phyloP scores from a whole-genome alignment of 2,797 vertebrate species.

The Pelochelys cantorii region DNA sequence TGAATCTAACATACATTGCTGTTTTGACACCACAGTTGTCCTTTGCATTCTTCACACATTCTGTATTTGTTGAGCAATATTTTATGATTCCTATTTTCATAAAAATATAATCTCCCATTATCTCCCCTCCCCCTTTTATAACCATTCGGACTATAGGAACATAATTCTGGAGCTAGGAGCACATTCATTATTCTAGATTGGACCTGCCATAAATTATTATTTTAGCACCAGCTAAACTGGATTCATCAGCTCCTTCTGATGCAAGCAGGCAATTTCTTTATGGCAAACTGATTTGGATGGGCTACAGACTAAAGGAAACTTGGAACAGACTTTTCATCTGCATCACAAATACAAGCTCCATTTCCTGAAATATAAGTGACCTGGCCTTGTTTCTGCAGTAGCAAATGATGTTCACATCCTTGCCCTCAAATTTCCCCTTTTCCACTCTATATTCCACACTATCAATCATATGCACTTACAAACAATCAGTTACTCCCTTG shows the following conservation, averaged over 20 bases:
- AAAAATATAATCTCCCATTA: background rate
- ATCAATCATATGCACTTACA: background rate
- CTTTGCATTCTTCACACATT: background rate
- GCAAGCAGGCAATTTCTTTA: slow-evolving; percentile 58
- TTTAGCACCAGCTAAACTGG: slow-evolving; percentile 22
- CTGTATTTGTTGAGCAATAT: background rate
- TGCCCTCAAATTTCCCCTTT: background rate
- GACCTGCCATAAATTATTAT: slow-evolving; percentile 6
- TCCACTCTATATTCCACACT: background rate
- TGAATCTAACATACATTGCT: fast-evolving
- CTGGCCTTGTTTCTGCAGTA: slow-evolving; percentile 42
- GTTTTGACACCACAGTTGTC: background rate
- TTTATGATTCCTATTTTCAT: background rate
- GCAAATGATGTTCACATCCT: background rate
- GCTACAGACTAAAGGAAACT: slow-evolving; percentile 39
- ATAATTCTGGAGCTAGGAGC: slow-evolving; percentile 3
- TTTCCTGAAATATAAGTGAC: slow-evolving; percentile 64
- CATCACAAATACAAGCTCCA: slow-evolving; percentile 21
- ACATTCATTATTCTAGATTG: slow-evolving; percentile 53
- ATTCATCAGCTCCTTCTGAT: slow-evolving; percentile 44
- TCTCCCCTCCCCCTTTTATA: background rate
- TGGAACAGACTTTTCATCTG: slow-evolving; percentile 38
- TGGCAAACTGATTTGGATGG: slow-evolving; percentile 50
- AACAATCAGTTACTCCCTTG: background rate
- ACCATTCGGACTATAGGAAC: background rate